A percentile compares a stretch with the other conserved stretches of the same genome.
Evolutionary conservation across 2,113 vertebrate species (phyloP).

Genomic region (Odocoileus virginianus): DNA sequence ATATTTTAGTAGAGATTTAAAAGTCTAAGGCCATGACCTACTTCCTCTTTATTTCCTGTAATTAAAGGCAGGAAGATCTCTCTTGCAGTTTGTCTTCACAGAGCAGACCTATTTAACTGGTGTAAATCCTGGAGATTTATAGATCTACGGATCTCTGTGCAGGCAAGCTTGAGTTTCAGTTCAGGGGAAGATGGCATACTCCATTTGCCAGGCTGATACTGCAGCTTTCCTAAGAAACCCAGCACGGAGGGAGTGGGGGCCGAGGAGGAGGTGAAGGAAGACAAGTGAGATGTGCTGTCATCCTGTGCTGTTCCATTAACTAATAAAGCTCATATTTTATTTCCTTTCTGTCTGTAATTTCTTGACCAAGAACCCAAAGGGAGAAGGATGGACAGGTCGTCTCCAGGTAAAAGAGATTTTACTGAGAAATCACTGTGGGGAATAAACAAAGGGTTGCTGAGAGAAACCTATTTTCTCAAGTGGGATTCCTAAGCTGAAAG

Average conservation of each 20-base stretch:
- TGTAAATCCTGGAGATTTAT: neutral
- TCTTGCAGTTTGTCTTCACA: neutral
- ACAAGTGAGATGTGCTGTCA: neutral
- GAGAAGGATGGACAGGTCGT: neutral
- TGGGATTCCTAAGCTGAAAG: neutral
- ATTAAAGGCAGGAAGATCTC: neutral
- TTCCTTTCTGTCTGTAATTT: neutral
- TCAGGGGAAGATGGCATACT: neutral
- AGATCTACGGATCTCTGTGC: neutral
- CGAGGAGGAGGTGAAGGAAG: neutral
- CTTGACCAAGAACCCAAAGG: neutral
- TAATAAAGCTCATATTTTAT: neutral
- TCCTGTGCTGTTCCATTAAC: neutral
- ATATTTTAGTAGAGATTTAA: conserved; percentile 12
- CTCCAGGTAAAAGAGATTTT: neutral
- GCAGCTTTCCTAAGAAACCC: neutral
- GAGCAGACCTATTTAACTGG: neutral
- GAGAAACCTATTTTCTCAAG: neutral
- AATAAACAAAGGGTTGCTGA: neutral
- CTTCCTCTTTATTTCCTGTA: neutral
- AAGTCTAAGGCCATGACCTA: neutral
- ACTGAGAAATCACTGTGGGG: neutral
- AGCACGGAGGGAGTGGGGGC: neutral
- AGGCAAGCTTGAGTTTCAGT: neutral
- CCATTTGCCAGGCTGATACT: neutral